These are phyloP conservation scores for Drosophila basisetae DNA, from an alignment of 2,888 invertebrate genomes.

Conservation along the genomic window DNA sequence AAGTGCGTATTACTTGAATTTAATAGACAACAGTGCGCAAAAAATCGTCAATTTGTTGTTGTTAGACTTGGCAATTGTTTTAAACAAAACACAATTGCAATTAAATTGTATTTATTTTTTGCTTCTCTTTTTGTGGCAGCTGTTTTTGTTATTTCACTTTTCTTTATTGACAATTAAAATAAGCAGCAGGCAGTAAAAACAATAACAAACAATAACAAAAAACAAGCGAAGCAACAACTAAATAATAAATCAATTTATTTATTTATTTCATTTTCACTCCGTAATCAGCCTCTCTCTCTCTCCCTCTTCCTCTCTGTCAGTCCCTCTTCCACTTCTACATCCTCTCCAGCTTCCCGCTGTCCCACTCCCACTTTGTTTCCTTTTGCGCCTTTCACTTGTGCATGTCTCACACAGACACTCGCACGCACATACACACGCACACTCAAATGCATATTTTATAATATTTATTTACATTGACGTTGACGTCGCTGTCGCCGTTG, in stretches of 20 bases:
- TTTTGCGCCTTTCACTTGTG: constrained; percentile 73
- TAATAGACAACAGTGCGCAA: not conserved
- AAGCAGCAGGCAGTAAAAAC: constrained; percentile 23
- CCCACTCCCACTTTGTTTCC: constrained; percentile 56
- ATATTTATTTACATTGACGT: constrained; percentile 72
- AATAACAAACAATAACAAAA: constrained; percentile 6
- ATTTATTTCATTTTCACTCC: constrained; percentile 66
- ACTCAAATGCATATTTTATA: constrained; percentile 66
- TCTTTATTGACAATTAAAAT: constrained; percentile 60
- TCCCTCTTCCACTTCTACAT: not conserved
- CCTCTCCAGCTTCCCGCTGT: constrained; percentile 28
- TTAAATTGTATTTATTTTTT: constrained; percentile 25
- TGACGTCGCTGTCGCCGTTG: constrained; percentile 41
- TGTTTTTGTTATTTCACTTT: constrained; percentile 32
- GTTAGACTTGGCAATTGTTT: constrained; percentile 3
- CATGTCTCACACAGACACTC: constrained; percentile 47
- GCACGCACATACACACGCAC: constrained; percentile 6
- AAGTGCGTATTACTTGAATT: not conserved
- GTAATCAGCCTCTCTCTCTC: constrained; percentile 41
- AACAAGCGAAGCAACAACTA: constrained; percentile 28
- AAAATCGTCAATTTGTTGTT: constrained; percentile 12
- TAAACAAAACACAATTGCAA: constrained; percentile 15
- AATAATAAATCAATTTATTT: constrained; percentile 69
- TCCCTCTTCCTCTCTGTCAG: constrained; percentile 2
- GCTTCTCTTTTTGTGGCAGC: constrained; percentile 17